Conservation (phyloP, 2,888 invertebrate species). For the Sphaerophoria taeniata region DNA sequence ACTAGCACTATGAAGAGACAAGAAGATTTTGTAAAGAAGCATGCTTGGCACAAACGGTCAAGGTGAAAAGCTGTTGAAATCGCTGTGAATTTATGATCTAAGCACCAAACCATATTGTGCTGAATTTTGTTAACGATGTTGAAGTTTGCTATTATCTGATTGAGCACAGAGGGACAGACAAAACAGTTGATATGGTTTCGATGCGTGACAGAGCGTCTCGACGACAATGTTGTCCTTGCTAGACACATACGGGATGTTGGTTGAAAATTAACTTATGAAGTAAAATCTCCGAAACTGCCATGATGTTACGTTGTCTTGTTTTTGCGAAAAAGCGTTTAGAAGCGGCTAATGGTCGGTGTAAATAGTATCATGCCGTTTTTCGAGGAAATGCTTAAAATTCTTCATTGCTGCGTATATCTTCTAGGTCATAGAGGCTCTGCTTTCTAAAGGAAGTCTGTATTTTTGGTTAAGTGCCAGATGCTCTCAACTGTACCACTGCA, state of each 20-base stretch:
- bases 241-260: not conserved
- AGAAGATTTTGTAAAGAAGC: not conserved
- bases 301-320: conserved; percentile 12
- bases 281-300: conserved; percentile 2
- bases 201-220: not conserved
- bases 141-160: not conserved
- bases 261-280: not conserved
- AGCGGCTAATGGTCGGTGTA: conserved; percentile 12
- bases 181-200: not conserved
- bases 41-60: not conserved
- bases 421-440: not conserved
- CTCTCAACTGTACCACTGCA: conserved; percentile 7
- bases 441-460: conserved; percentile 3
- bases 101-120: not conserved
- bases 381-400: not conserved
- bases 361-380: not conserved
- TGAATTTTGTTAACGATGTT: not conserved
- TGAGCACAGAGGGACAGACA: not conserved
- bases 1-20: conserved; percentile 7
- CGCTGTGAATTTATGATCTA: not conserved
- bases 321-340: not conserved
- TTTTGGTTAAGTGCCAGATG: conserved; percentile 7
- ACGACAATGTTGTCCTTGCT: conserved; percentile 20
- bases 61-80: not conserved
- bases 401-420: not conserved